phyloP scores from a whole-genome alignment of 2,113 vertebrate genomes.

The Megaceryle maxima region DNA sequence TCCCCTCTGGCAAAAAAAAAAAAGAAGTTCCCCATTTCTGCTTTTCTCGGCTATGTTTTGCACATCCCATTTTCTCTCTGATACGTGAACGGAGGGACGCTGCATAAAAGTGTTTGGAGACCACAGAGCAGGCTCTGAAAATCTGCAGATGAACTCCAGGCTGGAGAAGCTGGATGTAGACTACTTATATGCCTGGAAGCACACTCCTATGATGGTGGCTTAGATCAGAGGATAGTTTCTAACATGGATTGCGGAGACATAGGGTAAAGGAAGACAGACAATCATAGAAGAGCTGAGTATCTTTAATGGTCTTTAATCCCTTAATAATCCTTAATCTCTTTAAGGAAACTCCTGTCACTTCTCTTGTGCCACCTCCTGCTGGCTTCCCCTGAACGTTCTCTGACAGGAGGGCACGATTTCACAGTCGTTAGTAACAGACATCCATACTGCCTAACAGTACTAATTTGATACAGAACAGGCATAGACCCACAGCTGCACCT shows the following conservation, averaged over 20 bases:
- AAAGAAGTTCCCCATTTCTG: neutral
- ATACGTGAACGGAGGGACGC: neutral
- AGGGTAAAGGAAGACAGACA: neutral
- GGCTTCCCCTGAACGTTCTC: neutral
- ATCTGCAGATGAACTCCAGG: neutral
- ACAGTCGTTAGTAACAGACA: neutral
- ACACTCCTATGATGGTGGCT: neutral
- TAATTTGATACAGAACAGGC: neutral
- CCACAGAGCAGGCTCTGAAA: neutral
- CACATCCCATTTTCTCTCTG: neutral
- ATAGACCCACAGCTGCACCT: neutral
- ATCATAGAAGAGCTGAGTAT: neutral
- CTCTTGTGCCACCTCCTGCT: neutral
- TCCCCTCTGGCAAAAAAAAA: neutral
- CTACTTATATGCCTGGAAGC: neutral
- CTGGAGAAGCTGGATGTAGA: neutral
- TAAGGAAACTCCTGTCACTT: neutral
- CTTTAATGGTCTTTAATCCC: neutral
- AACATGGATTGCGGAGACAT: neutral
- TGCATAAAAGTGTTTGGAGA: neutral
- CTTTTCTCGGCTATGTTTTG: neutral
- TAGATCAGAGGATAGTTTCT: neutral
- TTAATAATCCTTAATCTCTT: neutral
- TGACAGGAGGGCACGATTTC: rapidly evolving
- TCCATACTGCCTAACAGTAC: neutral